Evolutionary conservation across 2,888 invertebrate genomes (phyloP).

Genomic region (Zeuzera pyrina): DNA sequence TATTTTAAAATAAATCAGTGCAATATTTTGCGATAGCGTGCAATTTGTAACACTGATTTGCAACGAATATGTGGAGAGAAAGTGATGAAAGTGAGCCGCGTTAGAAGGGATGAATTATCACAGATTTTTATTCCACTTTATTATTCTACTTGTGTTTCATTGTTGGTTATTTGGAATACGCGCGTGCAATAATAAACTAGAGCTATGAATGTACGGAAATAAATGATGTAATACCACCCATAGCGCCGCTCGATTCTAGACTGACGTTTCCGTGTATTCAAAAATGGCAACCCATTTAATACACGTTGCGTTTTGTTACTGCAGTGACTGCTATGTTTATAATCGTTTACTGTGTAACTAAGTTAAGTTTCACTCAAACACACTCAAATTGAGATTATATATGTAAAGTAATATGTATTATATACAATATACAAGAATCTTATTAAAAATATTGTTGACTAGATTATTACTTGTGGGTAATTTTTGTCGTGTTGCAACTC

Average conservation of each 20-base stretch:
- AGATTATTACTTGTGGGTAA: too few species aligned
- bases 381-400: too few species aligned
- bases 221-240: slow-evolving; percentile 27
- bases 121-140: slow-evolving; percentile 31
- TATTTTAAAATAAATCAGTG: background rate
- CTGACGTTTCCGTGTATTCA: slow-evolving; percentile 21
- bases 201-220: slow-evolving; percentile 24
- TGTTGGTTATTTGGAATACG: slow-evolving; percentile 36
- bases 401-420: too few species aligned
- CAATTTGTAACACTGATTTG: slow-evolving; percentile 22
- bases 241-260: slow-evolving; percentile 26
- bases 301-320: slow-evolving; percentile 24
- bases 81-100: slow-evolving; percentile 29
- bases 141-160: slow-evolving; percentile 53
- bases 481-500: too few species aligned
- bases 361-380: too few species aligned
- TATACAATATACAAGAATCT: too few species aligned
- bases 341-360: too few species aligned
- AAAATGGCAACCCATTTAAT: slow-evolving; percentile 13
- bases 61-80: slow-evolving; percentile 19
- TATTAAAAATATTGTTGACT: too few species aligned
- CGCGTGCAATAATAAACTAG: slow-evolving; percentile 31
- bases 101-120: slow-evolving; percentile 30
- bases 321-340: too few species aligned
- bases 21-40: slow-evolving; percentile 16